These are phyloP conservation scores for Avahi laniger DNA, from an alignment of 2,797 vertebrate genomes.

Conservation along the genomic window DNA sequence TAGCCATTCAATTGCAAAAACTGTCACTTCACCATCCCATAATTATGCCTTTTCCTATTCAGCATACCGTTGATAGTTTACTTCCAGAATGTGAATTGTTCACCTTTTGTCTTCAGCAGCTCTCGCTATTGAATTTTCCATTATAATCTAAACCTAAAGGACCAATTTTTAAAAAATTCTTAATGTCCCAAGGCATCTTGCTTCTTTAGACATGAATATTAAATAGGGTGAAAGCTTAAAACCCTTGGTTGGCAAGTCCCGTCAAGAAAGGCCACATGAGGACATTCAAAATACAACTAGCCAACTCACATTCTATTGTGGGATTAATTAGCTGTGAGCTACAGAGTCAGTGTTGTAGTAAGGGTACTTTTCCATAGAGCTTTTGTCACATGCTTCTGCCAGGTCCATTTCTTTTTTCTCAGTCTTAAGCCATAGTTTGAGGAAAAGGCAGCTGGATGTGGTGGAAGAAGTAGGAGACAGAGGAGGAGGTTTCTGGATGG, in stretches of 20 bases:
- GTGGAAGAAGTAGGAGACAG: constrained; percentile 69
- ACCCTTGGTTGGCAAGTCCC: constrained; percentile 70
- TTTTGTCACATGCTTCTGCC: constrained; percentile 70
- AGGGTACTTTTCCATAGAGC: constrained; percentile 65
- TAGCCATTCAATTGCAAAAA: constrained; percentile 18
- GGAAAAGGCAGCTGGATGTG: constrained; percentile 58
- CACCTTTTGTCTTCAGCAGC: constrained; percentile 73
- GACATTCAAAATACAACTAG: constrained; percentile 76
- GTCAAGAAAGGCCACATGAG: constrained; percentile 73
- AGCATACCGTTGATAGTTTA: constrained; percentile 69
- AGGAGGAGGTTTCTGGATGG: constrained; percentile 69
- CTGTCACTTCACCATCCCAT: constrained; percentile 29
- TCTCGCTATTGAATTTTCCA: constrained; percentile 78
- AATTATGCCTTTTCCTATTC: constrained; percentile 56
- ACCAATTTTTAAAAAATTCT: constrained; percentile 76
- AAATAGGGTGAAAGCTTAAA: constrained; percentile 79
- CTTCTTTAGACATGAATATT: constrained; percentile 80
- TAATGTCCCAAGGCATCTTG: constrained; percentile 75
- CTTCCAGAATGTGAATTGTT: constrained; percentile 71
- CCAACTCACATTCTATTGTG: constrained; percentile 76
- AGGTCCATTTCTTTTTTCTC: constrained; percentile 47
- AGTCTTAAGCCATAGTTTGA: constrained; percentile 42
- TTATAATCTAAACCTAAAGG: constrained; percentile 79
- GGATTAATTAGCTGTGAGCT: constrained; percentile 78
- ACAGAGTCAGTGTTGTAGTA: constrained; percentile 42